A percentile compares a stretch with the other conserved stretches of the same genome.
phyloP scores from a whole-genome alignment of 1,140 invertebrate genomes.

The Drosophila dunni region DNA sequence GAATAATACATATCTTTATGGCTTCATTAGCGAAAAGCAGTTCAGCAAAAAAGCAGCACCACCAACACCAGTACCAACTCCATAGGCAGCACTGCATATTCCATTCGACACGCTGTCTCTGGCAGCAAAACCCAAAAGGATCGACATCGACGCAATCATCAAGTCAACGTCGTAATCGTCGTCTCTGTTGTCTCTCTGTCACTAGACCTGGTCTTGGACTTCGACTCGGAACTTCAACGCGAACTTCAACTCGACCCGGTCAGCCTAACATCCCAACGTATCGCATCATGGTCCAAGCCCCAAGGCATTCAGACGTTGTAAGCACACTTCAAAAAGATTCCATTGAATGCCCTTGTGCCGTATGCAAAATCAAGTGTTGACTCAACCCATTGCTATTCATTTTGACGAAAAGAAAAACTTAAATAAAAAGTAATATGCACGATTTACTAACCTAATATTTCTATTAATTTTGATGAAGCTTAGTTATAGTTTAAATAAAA shows the following conservation, averaged over 20 bases:
- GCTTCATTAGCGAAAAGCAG: constrained; percentile 78
- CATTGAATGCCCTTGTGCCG: constrained; percentile 55
- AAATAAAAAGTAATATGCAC: too few species aligned
- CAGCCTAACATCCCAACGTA: constrained; percentile 22
- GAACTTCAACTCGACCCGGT: constrained; percentile 12
- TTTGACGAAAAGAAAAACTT: constrained; percentile 1
- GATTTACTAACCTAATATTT: too few species aligned
- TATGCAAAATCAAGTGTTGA: constrained; percentile 35
- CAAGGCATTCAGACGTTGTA: constrained; percentile 72
- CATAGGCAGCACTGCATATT: constrained; percentile 10
- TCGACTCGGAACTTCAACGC: constrained; percentile 3
- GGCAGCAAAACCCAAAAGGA: constrained; percentile 62
- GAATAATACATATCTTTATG: constrained; percentile 84
- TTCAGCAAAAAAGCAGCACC: constrained; percentile 35
- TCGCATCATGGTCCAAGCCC: constrained; percentile 48
- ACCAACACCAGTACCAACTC: constrained; percentile 3
- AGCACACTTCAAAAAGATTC: constrained; percentile 70
- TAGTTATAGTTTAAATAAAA: too few species aligned
- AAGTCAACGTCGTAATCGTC: constrained; percentile 27
- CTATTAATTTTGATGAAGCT: too few species aligned
- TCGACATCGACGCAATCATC: constrained; percentile 68
- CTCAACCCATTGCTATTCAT: constrained; percentile 16
- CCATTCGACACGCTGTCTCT: constrained; percentile 79
- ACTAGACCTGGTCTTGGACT: constrained; percentile 18
- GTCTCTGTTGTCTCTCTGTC: constrained; percentile 36